These are phyloP conservation scores for Sminthurides aquaticus DNA, from an alignment of 2,888 invertebrate species.

Conservation along the genomic window DNA sequence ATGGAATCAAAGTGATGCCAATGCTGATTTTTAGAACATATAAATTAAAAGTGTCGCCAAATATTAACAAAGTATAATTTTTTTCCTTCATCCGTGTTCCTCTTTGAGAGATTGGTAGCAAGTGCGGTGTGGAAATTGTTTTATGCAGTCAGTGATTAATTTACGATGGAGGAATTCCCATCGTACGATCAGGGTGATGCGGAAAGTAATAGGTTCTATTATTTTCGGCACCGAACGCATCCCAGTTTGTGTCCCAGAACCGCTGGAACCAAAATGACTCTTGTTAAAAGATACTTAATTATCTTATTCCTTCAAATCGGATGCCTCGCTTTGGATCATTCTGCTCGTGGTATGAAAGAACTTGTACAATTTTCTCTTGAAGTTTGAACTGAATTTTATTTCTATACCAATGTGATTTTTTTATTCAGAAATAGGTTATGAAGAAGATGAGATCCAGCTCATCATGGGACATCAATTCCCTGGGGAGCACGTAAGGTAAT, in stretches of 20 bases:
- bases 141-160: slow-evolving; percentile 18
- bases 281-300: slow-evolving; percentile 32
- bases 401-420: slow-evolving; percentile 8
- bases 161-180: slow-evolving; percentile 21
- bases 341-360: slow-evolving; percentile 28
- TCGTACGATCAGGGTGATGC: slow-evolving; percentile 18
- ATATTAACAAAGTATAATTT: too few relatives aligned
- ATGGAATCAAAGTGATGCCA: too few relatives aligned
- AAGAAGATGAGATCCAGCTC: slow-evolving; percentile 36
- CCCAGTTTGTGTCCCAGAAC: slow-evolving; percentile 13
- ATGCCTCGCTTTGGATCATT: slow-evolving; percentile 37
- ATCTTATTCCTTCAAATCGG: slow-evolving; percentile 36
- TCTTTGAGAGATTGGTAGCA: too few relatives aligned
- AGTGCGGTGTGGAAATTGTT: too few relatives aligned
- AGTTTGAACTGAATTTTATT: background rate
- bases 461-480: slow-evolving; percentile 33
- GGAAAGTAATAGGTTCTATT: slow-evolving; percentile 9
- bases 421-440: slow-evolving; percentile 32
- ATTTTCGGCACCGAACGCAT: slow-evolving; percentile 13
- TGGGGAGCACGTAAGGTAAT: slow-evolving; percentile 25
- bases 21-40: too few relatives aligned
- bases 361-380: too few relatives aligned
- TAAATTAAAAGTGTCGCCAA: too few relatives aligned
- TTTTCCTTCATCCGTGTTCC: too few relatives aligned
- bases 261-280: slow-evolving; percentile 28